These are phyloP conservation scores for Tipula lateralis DNA, from an alignment of 2,888 invertebrate genomes.

Conservation along the genomic window DNA sequence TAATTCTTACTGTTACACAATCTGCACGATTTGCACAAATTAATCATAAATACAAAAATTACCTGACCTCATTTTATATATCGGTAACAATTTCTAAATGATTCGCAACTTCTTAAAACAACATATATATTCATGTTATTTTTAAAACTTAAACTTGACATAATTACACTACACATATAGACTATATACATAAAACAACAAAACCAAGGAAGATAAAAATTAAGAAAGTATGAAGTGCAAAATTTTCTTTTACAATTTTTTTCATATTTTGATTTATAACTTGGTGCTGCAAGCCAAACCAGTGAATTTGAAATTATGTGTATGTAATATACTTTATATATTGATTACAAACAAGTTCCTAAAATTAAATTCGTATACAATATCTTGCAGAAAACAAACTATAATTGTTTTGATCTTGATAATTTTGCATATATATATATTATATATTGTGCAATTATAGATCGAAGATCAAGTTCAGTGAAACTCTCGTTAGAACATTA, in stretches of 20 bases:
- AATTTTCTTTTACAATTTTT: neutral
- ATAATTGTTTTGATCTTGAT: neutral
- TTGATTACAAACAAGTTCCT: neutral
- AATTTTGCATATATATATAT: neutral
- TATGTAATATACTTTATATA: no score
- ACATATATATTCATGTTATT: neutral
- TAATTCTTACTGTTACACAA: no score
- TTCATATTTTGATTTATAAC: neutral
- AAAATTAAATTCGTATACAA: neutral
- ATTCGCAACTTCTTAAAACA: neutral
- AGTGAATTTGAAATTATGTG: neutral
- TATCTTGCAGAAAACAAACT: neutral
- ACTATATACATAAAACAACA: neutral
- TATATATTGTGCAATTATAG: neutral
- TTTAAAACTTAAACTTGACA: neutral
- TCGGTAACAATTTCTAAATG: neutral
- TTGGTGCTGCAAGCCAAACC: neutral
- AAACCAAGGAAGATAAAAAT: neutral
- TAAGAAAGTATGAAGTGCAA: neutral
- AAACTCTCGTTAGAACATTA: neutral
- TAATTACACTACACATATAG: neutral
- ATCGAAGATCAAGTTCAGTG: conserved; percentile 19
- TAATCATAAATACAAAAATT: neutral
- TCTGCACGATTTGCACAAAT: no score
- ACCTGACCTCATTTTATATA: neutral